Conservation (phyloP, 2,113 vertebrate species). For the Tympanuchus pallidicinctus region DNA sequence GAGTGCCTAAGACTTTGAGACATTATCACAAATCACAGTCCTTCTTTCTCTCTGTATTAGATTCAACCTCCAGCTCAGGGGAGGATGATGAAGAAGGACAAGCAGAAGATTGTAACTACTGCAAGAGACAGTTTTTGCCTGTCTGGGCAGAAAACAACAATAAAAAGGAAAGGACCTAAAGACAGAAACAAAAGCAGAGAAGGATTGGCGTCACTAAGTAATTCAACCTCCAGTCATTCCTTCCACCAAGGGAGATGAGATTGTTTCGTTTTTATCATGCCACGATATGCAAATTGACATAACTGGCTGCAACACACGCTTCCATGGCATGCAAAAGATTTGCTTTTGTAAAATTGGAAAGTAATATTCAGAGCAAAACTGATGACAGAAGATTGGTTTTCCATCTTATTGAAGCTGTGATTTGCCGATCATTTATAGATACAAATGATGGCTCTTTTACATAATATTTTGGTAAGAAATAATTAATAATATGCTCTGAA, state of each 20-base stretch:
- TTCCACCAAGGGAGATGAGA: constrained; percentile 39
- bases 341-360: constrained; percentile 47
- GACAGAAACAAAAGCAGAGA: background rate
- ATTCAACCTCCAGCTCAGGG: background rate
- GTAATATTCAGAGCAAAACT: constrained; percentile 56
- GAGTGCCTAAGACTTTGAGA: background rate
- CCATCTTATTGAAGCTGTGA: constrained; percentile 61
- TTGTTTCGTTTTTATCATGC: constrained; percentile 35
- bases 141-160: background rate
- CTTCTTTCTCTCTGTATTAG: background rate
- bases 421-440: constrained; percentile 48
- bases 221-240: background rate
- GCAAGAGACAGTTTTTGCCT: background rate
- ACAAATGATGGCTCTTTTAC: constrained; percentile 46
- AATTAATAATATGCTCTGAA: constrained; percentile 58
- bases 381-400: constrained; percentile 53
- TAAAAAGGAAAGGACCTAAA: background rate
- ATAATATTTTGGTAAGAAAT: constrained; percentile 62
- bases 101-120: background rate
- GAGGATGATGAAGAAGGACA: background rate
- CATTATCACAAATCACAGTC: background rate
- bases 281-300: constrained; percentile 53
- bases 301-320: constrained; percentile 40
- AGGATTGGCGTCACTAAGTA: background rate
- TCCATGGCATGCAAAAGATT: constrained; percentile 45